A percentile compares a stretch with the other conserved stretches of the same genome.
These are phyloP conservation scores for Agrotis segetum DNA, from an alignment of 2,888 invertebrate species.

Conservation along the genomic window DNA sequence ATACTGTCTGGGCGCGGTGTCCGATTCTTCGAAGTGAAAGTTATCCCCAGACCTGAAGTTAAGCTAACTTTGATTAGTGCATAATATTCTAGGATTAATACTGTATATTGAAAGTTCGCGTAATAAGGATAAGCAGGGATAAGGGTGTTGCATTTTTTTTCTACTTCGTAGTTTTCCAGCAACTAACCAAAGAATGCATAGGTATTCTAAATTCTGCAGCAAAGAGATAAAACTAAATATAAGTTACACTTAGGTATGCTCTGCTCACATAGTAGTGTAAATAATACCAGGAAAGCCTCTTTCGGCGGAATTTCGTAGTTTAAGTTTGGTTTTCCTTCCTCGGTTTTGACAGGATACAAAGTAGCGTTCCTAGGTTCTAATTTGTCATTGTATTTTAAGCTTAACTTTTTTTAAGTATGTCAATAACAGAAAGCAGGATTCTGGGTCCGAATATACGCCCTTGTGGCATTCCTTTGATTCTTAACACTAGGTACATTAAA, in stretches of 20 bases:
- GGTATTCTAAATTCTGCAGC: not conserved
- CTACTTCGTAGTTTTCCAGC: not conserved
- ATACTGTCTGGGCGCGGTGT: not conserved
- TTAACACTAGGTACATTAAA: not conserved
- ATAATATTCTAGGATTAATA: not conserved
- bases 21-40: conserved; percentile 33
- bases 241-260: not conserved
- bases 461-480: conserved; percentile 20
- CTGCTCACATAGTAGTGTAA: not conserved
- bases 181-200: not conserved
- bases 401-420: no score
- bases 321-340: conserved; percentile 9
- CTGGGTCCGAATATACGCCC: conserved; percentile 3
- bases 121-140: not conserved
- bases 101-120: not conserved
- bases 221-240: conserved; percentile 11
- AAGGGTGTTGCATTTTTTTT: not conserved
- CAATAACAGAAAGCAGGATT: not conserved
- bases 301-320: not conserved
- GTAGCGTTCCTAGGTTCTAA: not conserved
- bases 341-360: not conserved
- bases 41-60: conserved; percentile 8
- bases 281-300: not conserved
- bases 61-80: not conserved
- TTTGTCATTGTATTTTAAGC: no score